Evolutionary conservation across 2,113 vertebrate genomes (phyloP).

Genomic region (Atherinomorus stipes): DNA sequence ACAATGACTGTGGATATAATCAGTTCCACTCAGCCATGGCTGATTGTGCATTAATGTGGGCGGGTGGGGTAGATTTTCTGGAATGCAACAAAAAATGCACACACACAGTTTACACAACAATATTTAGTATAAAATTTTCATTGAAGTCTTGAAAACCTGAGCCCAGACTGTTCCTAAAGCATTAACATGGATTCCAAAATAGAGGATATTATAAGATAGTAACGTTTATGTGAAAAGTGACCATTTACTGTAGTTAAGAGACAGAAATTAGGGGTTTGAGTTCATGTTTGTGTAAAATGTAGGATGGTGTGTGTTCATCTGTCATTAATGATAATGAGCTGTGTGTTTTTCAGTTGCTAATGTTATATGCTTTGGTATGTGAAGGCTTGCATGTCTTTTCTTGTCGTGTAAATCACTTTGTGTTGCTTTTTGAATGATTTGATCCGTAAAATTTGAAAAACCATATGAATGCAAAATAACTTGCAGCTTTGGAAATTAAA

Average conservation of each 20-base stretch:
- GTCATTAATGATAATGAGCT: no score
- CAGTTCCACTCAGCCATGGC: slow-evolving; percentile 38
- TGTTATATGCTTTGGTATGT: no score
- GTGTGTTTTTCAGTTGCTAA: no score
- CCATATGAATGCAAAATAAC: neutral
- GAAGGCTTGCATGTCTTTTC: no score
- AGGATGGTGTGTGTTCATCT: no score
- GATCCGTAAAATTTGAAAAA: neutral
- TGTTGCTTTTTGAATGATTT: no score
- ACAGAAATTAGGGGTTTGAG: no score
- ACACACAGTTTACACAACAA: neutral
- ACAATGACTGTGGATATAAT: slow-evolving; percentile 66
- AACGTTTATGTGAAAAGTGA: neutral
- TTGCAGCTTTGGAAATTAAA: neutral
- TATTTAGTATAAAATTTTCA: neutral
- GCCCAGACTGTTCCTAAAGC: neutral
- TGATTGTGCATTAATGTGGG: slow-evolving; percentile 38
- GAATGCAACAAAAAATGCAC: slow-evolving; percentile 28
- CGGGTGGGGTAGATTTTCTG: slow-evolving; percentile 11
- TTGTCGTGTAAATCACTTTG: no score
- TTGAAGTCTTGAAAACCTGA: neutral
- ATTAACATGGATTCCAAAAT: neutral
- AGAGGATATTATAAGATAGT: neutral
- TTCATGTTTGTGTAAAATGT: no score
- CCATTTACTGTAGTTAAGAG: no score